Base-by-base conservation (phyloP, 1,140 invertebrate species). In the Physella acuta region DNA sequence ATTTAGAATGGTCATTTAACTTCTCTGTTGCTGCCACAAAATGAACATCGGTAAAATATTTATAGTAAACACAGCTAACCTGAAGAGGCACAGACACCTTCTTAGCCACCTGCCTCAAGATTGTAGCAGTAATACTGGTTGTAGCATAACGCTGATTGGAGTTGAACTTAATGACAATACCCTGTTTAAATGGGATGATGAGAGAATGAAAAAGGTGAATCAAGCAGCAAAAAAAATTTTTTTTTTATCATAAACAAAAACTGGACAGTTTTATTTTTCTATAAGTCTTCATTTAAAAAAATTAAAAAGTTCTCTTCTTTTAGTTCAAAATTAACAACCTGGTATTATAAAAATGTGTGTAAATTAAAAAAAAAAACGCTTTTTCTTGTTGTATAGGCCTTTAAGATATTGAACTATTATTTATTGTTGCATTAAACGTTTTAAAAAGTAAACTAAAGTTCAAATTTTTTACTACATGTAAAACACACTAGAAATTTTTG, bases 91-190 rank as follows among this genome's bases (percentile, higher is more conserved):
- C 82, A 34, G 73, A 62, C 11, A 77, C 82, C 36, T 73, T 72
- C 16, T 70, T 72, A 3, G 85, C 86, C n/a, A 87, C 75, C 72
- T 86, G 79, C 44, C 86, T 74, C n/a, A 88, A 69, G 36, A 88
- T 83, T 8, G 85, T 68, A 5, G 81, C 74, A 11, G 87, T 87
- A 49, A 86, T 74, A 16, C 82, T 76, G 24, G 85, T 87, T 0
- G 87, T 86, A 0, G 87, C 86, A 74, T 87, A 87, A 5, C 83
- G 71, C 76, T 87, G 86, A 73, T 88, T 87, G n/a, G 80, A 75
- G 73, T 88, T 88, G 58, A 85, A 82, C 76, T 88, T 88, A 2
- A 88, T 70, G 20, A 87, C 87, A 64, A 87, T 79, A 34, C 86
- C 86, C 78, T 82, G 63, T 17, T 17, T 51, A 49, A 17, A 34